These are phyloP conservation scores for Tragelaphus strepsiceros DNA, from an alignment of 2,113 vertebrate species.

Conservation along the genomic window DNA sequence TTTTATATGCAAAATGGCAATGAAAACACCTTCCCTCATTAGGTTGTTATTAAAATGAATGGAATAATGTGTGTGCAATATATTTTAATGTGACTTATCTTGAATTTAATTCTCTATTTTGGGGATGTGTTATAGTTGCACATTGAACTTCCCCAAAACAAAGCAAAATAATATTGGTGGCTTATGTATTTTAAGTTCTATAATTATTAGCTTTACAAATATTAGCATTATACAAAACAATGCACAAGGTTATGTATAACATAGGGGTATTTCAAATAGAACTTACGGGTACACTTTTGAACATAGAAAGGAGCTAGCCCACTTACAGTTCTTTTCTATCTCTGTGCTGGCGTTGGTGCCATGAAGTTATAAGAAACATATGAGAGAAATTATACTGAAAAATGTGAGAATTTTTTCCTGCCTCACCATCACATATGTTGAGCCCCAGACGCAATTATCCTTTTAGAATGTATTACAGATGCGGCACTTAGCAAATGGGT, in stretches of 20 bases:
- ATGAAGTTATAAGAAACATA: slow-evolving; percentile 78
- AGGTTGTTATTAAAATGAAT: not conserved
- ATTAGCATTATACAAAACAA: not conserved
- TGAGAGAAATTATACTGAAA: slow-evolving; percentile 74
- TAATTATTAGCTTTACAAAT: not conserved
- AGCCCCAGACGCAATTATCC: slow-evolving; percentile 80
- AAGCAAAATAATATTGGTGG: not conserved
- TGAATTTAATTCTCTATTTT: not conserved
- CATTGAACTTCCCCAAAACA: not conserved
- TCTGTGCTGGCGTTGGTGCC: slow-evolving; percentile 56
- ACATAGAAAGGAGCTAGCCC: not conserved
- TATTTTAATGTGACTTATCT: not conserved
- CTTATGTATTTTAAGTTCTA: not conserved
- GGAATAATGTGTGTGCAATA: not conserved
- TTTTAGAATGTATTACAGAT: slow-evolving; percentile 82
- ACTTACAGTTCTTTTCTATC: slow-evolving; percentile 1
- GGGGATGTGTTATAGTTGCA: not conserved
- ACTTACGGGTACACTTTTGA: not conserved
- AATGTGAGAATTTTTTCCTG: slow-evolving; percentile 76
- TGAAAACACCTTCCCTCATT: not conserved
- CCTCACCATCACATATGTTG: slow-evolving; percentile 77
- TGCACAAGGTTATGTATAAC: not conserved
- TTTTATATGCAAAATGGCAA: not conserved
- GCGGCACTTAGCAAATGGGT: slow-evolving; percentile 77
- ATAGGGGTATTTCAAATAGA: not conserved